phyloP scores from a whole-genome alignment of 2,888 invertebrate species.

The Eilema sororculum region DNA sequence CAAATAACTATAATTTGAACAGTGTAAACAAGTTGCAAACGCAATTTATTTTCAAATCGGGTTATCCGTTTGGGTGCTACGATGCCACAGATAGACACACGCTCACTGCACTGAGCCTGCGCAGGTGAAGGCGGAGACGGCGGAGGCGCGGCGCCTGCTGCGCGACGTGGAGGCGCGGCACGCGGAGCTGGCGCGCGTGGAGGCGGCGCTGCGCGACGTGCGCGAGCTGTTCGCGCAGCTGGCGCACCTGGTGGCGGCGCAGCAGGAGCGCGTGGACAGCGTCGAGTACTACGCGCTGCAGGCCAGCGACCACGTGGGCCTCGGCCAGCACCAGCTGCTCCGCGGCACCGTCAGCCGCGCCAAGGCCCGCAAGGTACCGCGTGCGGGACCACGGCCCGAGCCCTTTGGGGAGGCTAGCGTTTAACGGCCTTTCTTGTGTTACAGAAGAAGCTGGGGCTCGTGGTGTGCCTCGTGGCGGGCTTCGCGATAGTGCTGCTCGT shows the following conservation, averaged over 20 bases:
- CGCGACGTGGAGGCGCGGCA: constrained; percentile 94
- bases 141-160: constrained; percentile 91
- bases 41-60: no score
- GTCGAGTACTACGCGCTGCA: constrained; percentile 89
- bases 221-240: constrained; percentile 94
- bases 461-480: constrained; percentile 72
- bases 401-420: background rate
- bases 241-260: constrained; percentile 92
- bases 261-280: constrained; percentile 90
- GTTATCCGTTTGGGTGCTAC: no score
- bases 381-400: no score
- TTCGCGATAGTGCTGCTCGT: constrained; percentile 74
- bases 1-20: no score
- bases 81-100: no score
- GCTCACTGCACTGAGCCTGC: no score
- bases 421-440: constrained; percentile 38
- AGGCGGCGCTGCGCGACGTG: constrained; percentile 92
- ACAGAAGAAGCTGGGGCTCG: constrained; percentile 77
- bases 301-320: constrained; percentile 87
- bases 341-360: constrained; percentile 82
- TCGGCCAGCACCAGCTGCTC: constrained; percentile 84
- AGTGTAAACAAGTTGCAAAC: no score
- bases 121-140: constrained; percentile 93
- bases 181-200: constrained; percentile 93
- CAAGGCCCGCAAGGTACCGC: constrained; percentile 82